Evolutionary conservation across 2,888 invertebrate species (phyloP).

Genomic region (Mythimna loreyi): DNA sequence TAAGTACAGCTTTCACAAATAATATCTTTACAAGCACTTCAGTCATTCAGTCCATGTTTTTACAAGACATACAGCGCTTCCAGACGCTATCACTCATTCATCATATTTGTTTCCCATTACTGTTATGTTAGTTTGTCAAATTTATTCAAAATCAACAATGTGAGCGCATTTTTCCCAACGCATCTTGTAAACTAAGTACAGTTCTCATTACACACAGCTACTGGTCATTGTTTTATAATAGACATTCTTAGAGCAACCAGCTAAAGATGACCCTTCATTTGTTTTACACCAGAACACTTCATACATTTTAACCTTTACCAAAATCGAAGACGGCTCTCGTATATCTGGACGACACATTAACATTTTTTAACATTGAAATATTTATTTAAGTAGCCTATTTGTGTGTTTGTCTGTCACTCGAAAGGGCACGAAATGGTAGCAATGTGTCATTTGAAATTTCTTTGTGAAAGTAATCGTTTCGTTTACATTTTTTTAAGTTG

Average conservation of each 20-base stretch:
- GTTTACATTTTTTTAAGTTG: conserved; percentile 55
- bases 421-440: conserved; percentile 77
- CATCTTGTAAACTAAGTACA: conserved; percentile 59
- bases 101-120: conserved; percentile 41
- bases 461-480: conserved; percentile 66
- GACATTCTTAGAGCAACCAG: conserved; percentile 58
- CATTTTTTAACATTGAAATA: conserved; percentile 81
- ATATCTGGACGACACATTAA: conserved; percentile 66
- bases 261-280: conserved; percentile 38
- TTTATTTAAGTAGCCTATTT: conserved; percentile 84
- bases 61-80: not conserved
- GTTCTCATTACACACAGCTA: conserved; percentile 64
- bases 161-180: conserved; percentile 44
- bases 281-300: conserved; percentile 10
- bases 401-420: conserved; percentile 74
- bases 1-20: not conserved
- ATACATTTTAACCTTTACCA: conserved; percentile 31
- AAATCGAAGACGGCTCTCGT: conserved; percentile 55
- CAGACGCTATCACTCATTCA: conserved; percentile 6
- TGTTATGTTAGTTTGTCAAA: conserved; percentile 53
- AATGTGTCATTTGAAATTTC: conserved; percentile 71
- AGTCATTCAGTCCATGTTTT: not conserved
- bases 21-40: not conserved
- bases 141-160: conserved; percentile 62
- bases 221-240: conserved; percentile 60